These are phyloP conservation scores for Mesocricetus auratus DNA, from an alignment of 2,113 vertebrate genomes.

Conservation along the genomic window DNA sequence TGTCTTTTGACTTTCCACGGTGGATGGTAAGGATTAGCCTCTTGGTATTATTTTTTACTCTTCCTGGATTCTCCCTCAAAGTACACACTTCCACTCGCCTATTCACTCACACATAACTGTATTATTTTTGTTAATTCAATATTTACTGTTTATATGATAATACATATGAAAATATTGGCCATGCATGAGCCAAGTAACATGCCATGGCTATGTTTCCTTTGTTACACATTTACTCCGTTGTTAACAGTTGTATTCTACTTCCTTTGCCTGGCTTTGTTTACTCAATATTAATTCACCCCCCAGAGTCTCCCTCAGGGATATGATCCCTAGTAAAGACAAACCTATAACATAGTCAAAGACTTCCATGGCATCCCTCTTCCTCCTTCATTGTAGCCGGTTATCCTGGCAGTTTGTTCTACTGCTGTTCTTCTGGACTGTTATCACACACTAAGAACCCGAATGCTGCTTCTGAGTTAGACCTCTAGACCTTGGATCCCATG, in stretches of 20 bases:
- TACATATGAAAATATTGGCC: not conserved
- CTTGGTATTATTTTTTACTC: not conserved
- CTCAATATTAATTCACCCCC: not conserved
- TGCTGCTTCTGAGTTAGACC: not conserved
- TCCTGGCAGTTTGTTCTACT: not conserved
- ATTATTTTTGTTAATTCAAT: not conserved
- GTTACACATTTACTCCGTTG: not conserved
- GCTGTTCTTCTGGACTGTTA: not conserved
- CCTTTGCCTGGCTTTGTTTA: not conserved
- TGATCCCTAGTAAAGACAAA: not conserved
- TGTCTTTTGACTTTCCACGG: not conserved
- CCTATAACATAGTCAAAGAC: not conserved
- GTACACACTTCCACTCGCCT: not conserved
- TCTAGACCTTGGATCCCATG: not conserved
- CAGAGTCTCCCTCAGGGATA: not conserved
- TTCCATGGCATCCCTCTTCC: not conserved
- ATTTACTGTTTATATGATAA: slow-evolving; percentile 10
- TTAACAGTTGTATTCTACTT: slow-evolving; percentile 1
- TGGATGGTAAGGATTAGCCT: not conserved
- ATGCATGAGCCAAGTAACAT: not conserved
- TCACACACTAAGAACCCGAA: not conserved
- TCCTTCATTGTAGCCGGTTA: not conserved
- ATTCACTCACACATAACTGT: not conserved
- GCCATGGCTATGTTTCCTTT: not conserved
- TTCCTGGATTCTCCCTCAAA: not conserved